Conservation (phyloP, 2,797 vertebrate genomes). For the Enteromius mattozi region DNA sequence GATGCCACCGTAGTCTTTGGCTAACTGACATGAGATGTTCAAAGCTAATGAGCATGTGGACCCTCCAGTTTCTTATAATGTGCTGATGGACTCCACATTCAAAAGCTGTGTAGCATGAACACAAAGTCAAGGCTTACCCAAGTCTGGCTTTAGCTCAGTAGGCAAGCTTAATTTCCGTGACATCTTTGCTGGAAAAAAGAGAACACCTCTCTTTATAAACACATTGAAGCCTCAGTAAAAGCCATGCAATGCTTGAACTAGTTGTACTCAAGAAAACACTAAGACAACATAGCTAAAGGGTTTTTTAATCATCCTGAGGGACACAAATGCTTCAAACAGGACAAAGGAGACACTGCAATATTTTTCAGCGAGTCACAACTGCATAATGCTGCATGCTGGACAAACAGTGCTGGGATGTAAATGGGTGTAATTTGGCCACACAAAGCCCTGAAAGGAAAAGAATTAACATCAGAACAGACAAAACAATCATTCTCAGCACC, state of each 20-base stretch:
- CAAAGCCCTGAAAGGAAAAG: constrained; percentile 69
- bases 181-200: constrained; percentile 99
- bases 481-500: constrained; percentile 70
- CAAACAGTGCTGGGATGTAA: constrained; percentile 49
- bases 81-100: constrained; percentile 65
- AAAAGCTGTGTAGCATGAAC: constrained; percentile 72
- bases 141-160: constrained; percentile 99
- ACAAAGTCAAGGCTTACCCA: constrained; percentile 93
- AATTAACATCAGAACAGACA: constrained; percentile 62
- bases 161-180: constrained; percentile 99
- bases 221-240: constrained; percentile 68
- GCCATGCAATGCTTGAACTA: constrained; percentile 60
- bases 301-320: not conserved
- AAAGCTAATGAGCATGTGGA: constrained; percentile 28
- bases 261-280: constrained; percentile 32
- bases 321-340: constrained; percentile 39
- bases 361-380: constrained; percentile 41
- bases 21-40: constrained; percentile 42
- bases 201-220: constrained; percentile 90
- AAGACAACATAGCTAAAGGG: constrained; percentile 29
- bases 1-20: not conserved
- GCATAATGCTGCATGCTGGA: constrained; percentile 61
- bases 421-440: constrained; percentile 56
- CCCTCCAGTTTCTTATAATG: constrained; percentile 61
- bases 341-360: constrained; percentile 45